A percentile compares a stretch with the other conserved stretches of the same genome.
Conservation (phyloP, 2,888 invertebrate species). For the Limnephilus lunatus region DNA sequence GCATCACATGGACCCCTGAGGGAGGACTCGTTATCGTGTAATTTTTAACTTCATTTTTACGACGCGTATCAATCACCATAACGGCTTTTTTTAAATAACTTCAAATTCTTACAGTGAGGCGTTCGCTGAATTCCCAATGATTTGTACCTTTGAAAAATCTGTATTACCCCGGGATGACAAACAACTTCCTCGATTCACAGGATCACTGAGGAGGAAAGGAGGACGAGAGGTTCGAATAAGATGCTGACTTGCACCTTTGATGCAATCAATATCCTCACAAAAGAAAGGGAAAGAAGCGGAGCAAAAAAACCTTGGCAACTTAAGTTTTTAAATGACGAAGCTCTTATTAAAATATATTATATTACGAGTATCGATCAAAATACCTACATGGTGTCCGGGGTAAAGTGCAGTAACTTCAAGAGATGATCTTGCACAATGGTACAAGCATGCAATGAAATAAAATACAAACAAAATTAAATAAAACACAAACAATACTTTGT, state of each 20-base stretch:
- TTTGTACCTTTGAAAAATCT: constrained; percentile 52
- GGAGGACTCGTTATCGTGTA: not conserved
- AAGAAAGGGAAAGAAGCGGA: constrained; percentile 7
- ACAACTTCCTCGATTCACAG: constrained; percentile 41
- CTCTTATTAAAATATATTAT: too few species aligned
- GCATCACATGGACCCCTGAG: not conserved
- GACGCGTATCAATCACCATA: constrained; percentile 28
- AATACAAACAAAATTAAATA: too few species aligned
- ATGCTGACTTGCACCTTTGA: constrained; percentile 54
- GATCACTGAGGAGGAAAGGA: constrained; percentile 21
- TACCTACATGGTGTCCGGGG: too few species aligned
- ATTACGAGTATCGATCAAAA: too few species aligned
- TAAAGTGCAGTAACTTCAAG: too few species aligned
- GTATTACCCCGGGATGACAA: constrained; percentile 48
- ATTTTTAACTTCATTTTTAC: constrained; percentile 36
- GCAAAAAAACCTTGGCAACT: constrained; percentile 10
- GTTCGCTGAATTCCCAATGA: constrained; percentile 37
- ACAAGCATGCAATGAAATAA: too few species aligned
- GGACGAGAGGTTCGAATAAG: constrained; percentile 38
- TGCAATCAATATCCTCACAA: constrained; percentile 49
- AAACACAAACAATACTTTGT: too few species aligned
- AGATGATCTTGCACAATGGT: too few species aligned
- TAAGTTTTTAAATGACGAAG: too few species aligned
- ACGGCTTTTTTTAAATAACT: constrained; percentile 45
- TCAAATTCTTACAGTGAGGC: constrained; percentile 32